Conservation (phyloP, 2,888 invertebrate species). For the Mimumesa dahlbomi region DNA sequence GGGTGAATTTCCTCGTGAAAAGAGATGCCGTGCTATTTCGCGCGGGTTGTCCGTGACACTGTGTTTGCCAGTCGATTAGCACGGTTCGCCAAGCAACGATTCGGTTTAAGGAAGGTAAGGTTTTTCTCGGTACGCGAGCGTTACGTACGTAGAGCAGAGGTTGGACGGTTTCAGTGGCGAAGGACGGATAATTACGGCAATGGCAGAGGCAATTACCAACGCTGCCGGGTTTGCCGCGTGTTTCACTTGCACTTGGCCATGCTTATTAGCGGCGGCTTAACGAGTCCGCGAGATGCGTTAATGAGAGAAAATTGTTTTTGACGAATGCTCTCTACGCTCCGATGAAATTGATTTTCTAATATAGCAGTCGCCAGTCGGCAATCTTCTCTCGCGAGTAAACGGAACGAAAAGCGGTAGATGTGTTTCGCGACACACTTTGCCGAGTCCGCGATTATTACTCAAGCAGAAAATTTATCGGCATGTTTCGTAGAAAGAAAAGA, state of each 20-base stretch:
- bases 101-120: background rate
- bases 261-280: conserved; percentile 46
- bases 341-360: conserved; percentile 32
- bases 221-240: conserved; percentile 24
- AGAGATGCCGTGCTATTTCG: too few relatives aligned
- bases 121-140: conserved; percentile 1
- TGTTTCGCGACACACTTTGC: too few relatives aligned
- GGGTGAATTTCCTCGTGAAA: too few relatives aligned
- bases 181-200: conserved; percentile 32
- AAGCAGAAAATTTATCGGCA: too few relatives aligned
- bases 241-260: conserved; percentile 51
- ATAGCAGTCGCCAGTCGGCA: too few relatives aligned
- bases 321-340: background rate
- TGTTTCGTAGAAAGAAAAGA: too few relatives aligned
- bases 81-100: background rate
- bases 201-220: conserved; percentile 22
- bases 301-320: conserved; percentile 43
- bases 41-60: too few relatives aligned
- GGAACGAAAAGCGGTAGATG: too few relatives aligned
- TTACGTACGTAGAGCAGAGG: conserved; percentile 6
- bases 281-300: conserved; percentile 26
- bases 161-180: conserved; percentile 8
- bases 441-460: too few relatives aligned
- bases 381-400: too few relatives aligned
- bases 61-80: background rate